phyloP scores from a whole-genome alignment of 2,888 invertebrate genomes.

The Lepidonotus clava region DNA sequence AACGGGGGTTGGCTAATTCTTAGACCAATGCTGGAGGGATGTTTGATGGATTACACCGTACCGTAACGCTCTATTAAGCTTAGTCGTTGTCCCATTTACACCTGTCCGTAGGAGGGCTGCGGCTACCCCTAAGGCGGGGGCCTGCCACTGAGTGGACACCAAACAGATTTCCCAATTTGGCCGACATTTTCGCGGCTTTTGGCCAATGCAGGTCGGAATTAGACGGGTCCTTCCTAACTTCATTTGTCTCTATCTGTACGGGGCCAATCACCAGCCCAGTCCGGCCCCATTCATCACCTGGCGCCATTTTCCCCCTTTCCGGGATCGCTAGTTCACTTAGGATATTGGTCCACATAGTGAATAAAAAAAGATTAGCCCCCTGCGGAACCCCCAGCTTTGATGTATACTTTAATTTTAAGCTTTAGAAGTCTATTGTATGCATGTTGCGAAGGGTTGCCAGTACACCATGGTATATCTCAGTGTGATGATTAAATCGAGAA shows the following conservation, averaged over 20 bases:
- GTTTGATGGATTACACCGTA: too few species aligned
- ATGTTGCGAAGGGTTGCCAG: too few species aligned
- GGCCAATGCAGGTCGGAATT: conserved; percentile 21
- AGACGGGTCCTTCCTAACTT: conserved; percentile 22
- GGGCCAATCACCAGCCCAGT: neutral
- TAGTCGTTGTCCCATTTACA: too few species aligned
- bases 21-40: too few species aligned
- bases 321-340: conserved; percentile 2
- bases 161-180: conserved; percentile 45
- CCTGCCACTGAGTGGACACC: neutral
- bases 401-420: neutral
- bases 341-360: conserved; percentile 21
- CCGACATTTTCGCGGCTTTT: conserved; percentile 11
- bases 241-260: conserved; percentile 43
- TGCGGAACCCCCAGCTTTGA: neutral
- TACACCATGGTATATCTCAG: too few species aligned
- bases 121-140: neutral
- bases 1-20: too few species aligned
- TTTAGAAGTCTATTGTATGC: too few species aligned
- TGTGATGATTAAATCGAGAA: too few species aligned
- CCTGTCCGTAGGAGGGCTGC: too few species aligned
- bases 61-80: too few species aligned
- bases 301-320: neutral
- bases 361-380: neutral
- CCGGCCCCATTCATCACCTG: conserved; percentile 16